These are phyloP conservation scores for Tangara arthus DNA, from an alignment of 2,797 vertebrate genomes.

Conservation along the genomic window DNA sequence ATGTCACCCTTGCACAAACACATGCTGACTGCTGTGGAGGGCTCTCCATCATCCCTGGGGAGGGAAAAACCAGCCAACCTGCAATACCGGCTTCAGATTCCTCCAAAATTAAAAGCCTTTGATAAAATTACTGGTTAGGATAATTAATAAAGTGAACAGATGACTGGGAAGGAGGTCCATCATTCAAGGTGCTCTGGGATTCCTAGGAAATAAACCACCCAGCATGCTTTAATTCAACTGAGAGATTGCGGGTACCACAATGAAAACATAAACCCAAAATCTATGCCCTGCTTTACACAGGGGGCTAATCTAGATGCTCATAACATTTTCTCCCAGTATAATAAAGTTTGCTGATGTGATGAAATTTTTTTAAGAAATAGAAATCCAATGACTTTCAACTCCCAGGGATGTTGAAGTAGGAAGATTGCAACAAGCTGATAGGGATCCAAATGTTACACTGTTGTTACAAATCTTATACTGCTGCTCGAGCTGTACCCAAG, in stretches of 20 bases:
- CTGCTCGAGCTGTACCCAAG: neutral
- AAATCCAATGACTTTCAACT: neutral
- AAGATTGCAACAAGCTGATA: neutral
- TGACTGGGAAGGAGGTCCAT: neutral
- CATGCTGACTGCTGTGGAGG: accelerated
- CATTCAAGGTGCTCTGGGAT: neutral
- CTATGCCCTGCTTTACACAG: neutral
- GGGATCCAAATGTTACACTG: neutral
- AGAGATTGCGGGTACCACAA: neutral
- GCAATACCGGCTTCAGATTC: neutral
- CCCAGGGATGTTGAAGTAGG: neutral
- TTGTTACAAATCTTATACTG: neutral
- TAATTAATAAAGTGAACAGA: neutral
- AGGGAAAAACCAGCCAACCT: neutral
- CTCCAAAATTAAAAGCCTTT: neutral
- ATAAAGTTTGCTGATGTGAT: neutral
- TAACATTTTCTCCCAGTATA: neutral
- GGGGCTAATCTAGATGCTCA: neutral
- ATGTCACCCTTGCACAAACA: neutral
- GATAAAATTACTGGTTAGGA: neutral
- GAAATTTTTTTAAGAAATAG: neutral
- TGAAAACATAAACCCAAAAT: neutral
- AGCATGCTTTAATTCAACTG: neutral
- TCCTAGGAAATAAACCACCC: neutral
- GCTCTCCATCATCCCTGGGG: neutral